Evolutionary conservation across 64 coral and sea anemone genomes (phyloP).

Genomic region (Stichodactyla mertensii): DNA sequence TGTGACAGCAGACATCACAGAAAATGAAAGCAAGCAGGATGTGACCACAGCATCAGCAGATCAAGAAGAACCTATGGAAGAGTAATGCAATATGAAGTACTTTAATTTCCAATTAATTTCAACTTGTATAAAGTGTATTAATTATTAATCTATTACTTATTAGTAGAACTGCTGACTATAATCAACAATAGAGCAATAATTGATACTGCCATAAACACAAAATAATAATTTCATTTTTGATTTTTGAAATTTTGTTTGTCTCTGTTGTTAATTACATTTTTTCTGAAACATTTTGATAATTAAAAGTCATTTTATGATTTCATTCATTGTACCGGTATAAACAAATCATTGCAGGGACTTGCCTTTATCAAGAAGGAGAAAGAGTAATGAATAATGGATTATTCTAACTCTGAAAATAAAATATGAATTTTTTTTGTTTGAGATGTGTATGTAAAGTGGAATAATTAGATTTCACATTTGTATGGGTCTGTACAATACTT

Average conservation of each 20-base stretch:
- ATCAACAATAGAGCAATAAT: not conserved
- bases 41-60: not conserved
- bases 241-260: not conserved
- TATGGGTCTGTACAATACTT: too few relatives aligned
- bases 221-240: not conserved
- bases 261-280: not conserved
- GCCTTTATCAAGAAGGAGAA: not conserved
- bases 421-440: not conserved
- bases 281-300: constrained; percentile 1
- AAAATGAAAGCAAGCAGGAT: not conserved
- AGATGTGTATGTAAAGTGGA: too few relatives aligned
- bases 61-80: constrained; percentile 10
- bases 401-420: too few relatives aligned
- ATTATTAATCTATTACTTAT: not conserved
- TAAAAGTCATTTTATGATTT: not conserved
- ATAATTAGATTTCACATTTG: too few relatives aligned
- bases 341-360: not conserved
- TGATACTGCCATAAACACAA: not conserved
- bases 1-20: not conserved
- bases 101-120: not conserved
- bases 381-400: not conserved
- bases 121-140: constrained; percentile 5
- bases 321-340: not conserved
- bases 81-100: not conserved
- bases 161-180: not conserved